Conservation (phyloP, 1,140 invertebrate genomes). For the Apocrypta bakeri region DNA sequence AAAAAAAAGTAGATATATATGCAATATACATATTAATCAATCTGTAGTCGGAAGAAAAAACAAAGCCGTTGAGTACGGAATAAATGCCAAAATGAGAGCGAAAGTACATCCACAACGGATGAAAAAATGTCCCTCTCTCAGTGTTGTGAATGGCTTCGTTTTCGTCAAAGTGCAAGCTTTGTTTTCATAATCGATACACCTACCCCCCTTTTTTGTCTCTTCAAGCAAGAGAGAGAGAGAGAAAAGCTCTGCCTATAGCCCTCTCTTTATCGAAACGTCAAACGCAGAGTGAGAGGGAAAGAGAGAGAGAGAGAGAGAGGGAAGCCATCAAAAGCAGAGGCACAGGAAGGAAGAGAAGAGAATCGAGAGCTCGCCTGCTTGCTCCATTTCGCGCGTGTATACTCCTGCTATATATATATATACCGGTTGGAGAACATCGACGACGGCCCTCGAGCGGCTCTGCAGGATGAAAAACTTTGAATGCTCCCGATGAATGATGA, state of each 20-base stretch:
- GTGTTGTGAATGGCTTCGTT: conserved; percentile 39
- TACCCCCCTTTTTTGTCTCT: not conserved
- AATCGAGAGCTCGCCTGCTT: not conserved
- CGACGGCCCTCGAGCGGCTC: not conserved
- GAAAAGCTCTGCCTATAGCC: not conserved
- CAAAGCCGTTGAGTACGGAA: not conserved
- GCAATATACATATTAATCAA: too few relatives aligned
- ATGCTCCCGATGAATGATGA: not conserved
- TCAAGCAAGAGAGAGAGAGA: too few relatives aligned
- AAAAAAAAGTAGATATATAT: not conserved
- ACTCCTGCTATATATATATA: not conserved
- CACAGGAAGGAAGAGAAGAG: not conserved
- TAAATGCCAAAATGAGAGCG: conserved; percentile 25
- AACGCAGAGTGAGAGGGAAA: conserved; percentile 10
- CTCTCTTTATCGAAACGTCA: conserved; percentile 46
- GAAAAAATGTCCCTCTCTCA: conserved; percentile 25
- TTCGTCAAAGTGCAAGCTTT: conserved; percentile 49
- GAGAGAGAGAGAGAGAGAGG: not conserved
- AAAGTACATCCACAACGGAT: conserved; percentile 25
- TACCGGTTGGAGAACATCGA: not conserved
- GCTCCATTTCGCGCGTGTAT: not conserved
- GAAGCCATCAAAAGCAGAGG: conserved; percentile 27
- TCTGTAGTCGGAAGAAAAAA: not conserved
- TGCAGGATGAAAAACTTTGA: not conserved
- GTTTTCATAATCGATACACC: conserved; percentile 52